Evolutionary conservation across 2,888 invertebrate species (phyloP).

Genomic region (Ectemnius continuus): DNA sequence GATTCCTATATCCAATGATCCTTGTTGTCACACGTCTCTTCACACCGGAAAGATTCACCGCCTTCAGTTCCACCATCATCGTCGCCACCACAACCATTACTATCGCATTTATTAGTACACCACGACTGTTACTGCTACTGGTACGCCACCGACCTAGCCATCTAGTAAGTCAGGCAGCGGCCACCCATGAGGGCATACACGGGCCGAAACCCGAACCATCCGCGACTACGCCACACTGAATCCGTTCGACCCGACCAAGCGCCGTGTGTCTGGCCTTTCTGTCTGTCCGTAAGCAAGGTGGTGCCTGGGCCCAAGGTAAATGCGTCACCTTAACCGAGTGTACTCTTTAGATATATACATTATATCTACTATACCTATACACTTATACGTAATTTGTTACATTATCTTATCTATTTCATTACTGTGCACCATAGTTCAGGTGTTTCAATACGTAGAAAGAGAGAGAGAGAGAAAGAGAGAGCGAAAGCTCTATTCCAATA

Average conservation of each 20-base stretch:
- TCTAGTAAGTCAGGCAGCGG: slow-evolving; percentile 74
- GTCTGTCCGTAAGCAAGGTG: slow-evolving; percentile 77
- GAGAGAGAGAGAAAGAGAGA: no score
- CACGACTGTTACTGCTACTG: slow-evolving; percentile 70
- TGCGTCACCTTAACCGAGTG: slow-evolving; percentile 79
- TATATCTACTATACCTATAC: slow-evolving; percentile 64
- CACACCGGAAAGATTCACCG: slow-evolving; percentile 7
- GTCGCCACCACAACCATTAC: slow-evolving; percentile 24
- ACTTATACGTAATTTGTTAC: slow-evolving; percentile 36
- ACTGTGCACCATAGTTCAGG: slow-evolving; percentile 63
- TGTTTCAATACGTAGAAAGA: slow-evolving; percentile 38
- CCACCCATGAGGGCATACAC: slow-evolving; percentile 73
- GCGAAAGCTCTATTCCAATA: slow-evolving; percentile 35
- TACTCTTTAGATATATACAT: slow-evolving; percentile 76
- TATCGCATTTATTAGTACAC: slow-evolving; percentile 57
- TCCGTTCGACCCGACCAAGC: slow-evolving; percentile 75
- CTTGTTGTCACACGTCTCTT: no score
- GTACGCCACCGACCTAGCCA: slow-evolving; percentile 68
- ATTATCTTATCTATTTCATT: slow-evolving; percentile 29
- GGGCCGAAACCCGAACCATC: slow-evolving; percentile 72
- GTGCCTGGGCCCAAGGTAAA: slow-evolving; percentile 79
- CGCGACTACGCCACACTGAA: slow-evolving; percentile 71
- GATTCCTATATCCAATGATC: neutral
- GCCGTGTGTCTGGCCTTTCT: slow-evolving; percentile 76
- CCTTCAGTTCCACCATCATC: slow-evolving; percentile 23